Conservation (phyloP, 30 jellyfish, hydroid and myxozoan genomes). For the Morbakka virulenta region DNA sequence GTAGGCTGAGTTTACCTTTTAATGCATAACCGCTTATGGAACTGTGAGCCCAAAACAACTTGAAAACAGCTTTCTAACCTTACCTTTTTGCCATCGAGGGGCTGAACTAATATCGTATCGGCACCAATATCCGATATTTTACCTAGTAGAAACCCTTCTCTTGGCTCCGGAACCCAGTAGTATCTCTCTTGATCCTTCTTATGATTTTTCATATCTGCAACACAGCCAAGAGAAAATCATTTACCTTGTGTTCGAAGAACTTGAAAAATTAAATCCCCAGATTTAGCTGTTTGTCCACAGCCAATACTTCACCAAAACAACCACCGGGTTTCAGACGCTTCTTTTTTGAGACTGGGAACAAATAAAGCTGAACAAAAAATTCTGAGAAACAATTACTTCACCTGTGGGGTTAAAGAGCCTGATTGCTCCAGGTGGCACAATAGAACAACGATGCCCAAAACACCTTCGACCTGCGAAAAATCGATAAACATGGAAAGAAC, state of each 20-base stretch:
- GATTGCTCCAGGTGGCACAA: too few species aligned
- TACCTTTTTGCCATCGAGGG: slow-evolving; percentile 66
- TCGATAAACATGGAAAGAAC: too few species aligned
- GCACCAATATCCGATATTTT: slow-evolving; percentile 84
- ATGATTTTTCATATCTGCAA: not conserved
- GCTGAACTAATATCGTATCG: slow-evolving; percentile 79
- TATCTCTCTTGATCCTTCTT: slow-evolving; percentile 50
- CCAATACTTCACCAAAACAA: not conserved
- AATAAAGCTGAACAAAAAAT: too few species aligned
- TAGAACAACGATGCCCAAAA: too few species aligned
- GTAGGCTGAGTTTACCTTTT: too few species aligned
- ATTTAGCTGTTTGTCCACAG: not conserved
- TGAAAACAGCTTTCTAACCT: too few species aligned
- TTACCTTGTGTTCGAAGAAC: not conserved
- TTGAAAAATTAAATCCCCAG: not conserved
- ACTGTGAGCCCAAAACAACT: too few species aligned
- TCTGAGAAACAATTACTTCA: too few species aligned
- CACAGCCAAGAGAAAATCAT: not conserved
- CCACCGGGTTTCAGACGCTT: not conserved
- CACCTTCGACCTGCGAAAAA: too few species aligned
- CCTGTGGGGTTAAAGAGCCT: too few species aligned
- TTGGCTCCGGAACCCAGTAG: slow-evolving; percentile 95
- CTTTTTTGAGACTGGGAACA: not conserved
- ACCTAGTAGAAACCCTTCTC: slow-evolving; percentile 89
- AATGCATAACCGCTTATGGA: too few species aligned